Evolutionary conservation across 37 sponge, comb jelly and placozoan species (phyloP).

Genomic region (Spongilla lacustris): DNA sequence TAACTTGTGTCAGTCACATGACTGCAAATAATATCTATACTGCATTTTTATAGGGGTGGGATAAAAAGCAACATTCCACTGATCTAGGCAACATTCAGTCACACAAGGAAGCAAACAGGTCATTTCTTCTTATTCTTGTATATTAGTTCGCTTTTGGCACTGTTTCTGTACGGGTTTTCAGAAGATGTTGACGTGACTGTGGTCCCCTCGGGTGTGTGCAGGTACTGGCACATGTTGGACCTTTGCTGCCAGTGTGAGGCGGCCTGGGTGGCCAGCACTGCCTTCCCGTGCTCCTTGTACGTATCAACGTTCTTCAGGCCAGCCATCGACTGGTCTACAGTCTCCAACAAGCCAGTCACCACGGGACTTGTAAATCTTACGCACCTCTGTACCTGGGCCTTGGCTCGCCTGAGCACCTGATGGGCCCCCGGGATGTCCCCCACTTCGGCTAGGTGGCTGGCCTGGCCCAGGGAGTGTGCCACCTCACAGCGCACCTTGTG

Average conservation of each 20-base stretch:
- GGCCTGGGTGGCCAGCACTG: slow-evolving; percentile 54
- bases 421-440: slow-evolving; percentile 70
- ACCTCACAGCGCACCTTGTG: slow-evolving; percentile 68
- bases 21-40: too few relatives aligned
- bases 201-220: background rate
- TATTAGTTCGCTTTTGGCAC: background rate
- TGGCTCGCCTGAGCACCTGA: slow-evolving; percentile 30
- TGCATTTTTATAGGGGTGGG: too few relatives aligned
- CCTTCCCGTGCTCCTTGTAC: slow-evolving; percentile 62
- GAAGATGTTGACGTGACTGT: background rate
- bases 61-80: too few relatives aligned
- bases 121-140: background rate
- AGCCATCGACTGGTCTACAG: slow-evolving; percentile 55
- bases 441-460: slow-evolving; percentile 52
- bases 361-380: slow-evolving; percentile 24
- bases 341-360: slow-evolving; percentile 59
- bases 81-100: too few relatives aligned
- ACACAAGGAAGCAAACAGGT: background rate
- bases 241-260: slow-evolving; percentile 82
- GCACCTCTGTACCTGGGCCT: slow-evolving; percentile 16
- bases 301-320: slow-evolving; percentile 58
- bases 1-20: too few relatives aligned
- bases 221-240: slow-evolving; percentile 38
- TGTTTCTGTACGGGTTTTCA: background rate
- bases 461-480: slow-evolving; percentile 57